Evolutionary conservation across 1,140 invertebrate genomes (phyloP).

Genomic region (Tachypleus tridentatus): DNA sequence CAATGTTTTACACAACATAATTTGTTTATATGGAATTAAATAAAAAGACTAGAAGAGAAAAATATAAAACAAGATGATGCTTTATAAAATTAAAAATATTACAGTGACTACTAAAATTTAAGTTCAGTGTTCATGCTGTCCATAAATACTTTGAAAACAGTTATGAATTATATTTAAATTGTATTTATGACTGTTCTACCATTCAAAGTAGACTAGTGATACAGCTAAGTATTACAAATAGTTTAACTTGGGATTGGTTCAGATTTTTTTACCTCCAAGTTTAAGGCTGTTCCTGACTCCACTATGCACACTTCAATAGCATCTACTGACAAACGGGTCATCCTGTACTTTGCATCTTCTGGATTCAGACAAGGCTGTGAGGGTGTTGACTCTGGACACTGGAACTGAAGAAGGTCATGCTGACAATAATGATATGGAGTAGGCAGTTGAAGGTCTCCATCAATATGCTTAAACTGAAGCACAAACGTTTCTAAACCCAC

Average conservation of each 20-base stretch:
- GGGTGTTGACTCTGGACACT: constrained; percentile 58
- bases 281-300: constrained; percentile 72
- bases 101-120: neutral
- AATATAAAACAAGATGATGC: neutral
- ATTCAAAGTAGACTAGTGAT: neutral
- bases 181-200: neutral
- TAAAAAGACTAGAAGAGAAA: no score
- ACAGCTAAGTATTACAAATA: constrained; percentile 9
- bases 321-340: constrained; percentile 83
- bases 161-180: constrained; percentile 5
- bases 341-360: constrained; percentile 88
- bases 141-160: neutral
- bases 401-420: constrained; percentile 61
- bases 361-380: constrained; percentile 63
- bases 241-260: no score
- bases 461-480: constrained; percentile 68
- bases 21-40: no score
- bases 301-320: constrained; percentile 80
- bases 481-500: constrained; percentile 79
- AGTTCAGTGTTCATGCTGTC: neutral
- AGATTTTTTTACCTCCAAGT: constrained; percentile 54
- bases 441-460: constrained; percentile 72
- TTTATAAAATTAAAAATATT: neutral
- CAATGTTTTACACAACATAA: no score
- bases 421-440: constrained; percentile 66